Base-by-base conservation (phyloP, 2,888 invertebrate genomes). In the Apodemia hepburni region DNA sequence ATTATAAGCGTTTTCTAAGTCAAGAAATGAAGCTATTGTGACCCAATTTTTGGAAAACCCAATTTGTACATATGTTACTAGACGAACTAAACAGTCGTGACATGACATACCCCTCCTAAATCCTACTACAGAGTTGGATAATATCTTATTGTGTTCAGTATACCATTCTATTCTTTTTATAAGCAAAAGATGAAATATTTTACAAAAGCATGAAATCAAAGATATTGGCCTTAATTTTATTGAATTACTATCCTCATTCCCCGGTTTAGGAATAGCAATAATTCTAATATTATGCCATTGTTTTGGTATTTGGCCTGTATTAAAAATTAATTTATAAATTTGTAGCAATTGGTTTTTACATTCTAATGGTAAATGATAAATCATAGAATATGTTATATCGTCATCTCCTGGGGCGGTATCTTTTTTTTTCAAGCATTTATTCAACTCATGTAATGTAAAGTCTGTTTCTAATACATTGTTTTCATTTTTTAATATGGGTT, bases 391-490 rank as follows among this genome's bases (percentile, higher is more conserved):
- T 3, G 57, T 38, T 38, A 61, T 54, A 18, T 22, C 57, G 38
- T 61, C 61, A 11, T 38, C 38, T 9, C 61, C 61, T 2, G 61
- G 38, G 7, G 61, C 54, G 38, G 61, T 61, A 17, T 61, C 61
- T 61, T 33, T 33, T 33, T 22, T 33, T 33, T 33, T 42, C 33
- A 33, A 33, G 8, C 33, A 33, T 33, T 33, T 33, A 33, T 33
- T 33, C 8, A 33, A 33, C 8, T 33, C 33, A 33, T 33, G 33
- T 33, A 33, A 33, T 1, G 33, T 8, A 33, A 33, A 33, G 8
- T 33, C 33, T 7, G 33, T 8, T 33, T 33, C 33, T 33, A 33
- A 33, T 33, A 33, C 8, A 33, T 33, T 8, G 8, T 33, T 33
- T 33, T 33, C 33, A 7, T 8, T 33, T 8, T 33, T 33, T 33